Percentiles rank a stretch among this genome's conserved stretches.
Conservation (phyloP, 2,113 vertebrate genomes). For the Piprites chloris region DNA sequence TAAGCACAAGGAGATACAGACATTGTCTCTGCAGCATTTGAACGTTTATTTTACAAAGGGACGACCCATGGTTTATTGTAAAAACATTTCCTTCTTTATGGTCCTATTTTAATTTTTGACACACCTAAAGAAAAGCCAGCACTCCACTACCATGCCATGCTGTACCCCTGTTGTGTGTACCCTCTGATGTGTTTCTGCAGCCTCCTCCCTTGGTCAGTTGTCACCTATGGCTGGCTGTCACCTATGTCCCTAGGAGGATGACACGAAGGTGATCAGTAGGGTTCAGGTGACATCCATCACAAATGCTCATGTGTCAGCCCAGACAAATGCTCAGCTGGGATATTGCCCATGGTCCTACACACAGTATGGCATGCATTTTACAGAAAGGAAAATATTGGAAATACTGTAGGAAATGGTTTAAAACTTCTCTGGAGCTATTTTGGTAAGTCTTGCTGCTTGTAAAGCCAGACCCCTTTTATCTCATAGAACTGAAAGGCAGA, state of each 20-base stretch:
- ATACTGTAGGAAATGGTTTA: not conserved
- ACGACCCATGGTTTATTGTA: not conserved
- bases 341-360: not conserved
- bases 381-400: not conserved
- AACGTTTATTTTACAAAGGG: not conserved
- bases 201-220: not conserved
- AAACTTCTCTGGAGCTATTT: not conserved
- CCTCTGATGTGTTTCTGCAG: not conserved
- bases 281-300: rapidly evolving
- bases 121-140: not conserved
- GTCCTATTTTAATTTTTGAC: not conserved
- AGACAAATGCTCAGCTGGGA: not conserved
- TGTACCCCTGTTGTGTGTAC: not conserved
- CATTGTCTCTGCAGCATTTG: not conserved
- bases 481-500: not conserved
- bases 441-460: not conserved
- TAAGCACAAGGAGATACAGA: not conserved
- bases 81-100: not conserved
- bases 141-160: not conserved
- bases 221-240: not conserved
- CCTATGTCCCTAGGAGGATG: not conserved
- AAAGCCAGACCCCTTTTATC: not conserved
- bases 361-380: not conserved
- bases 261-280: not conserved
- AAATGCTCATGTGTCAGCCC: rapidly evolving